Evolutionary conservation across 1,140 invertebrate genomes (phyloP), one percentile per base, ranked within the genome.

Genomic region (Forficula auricularia): DNA sequence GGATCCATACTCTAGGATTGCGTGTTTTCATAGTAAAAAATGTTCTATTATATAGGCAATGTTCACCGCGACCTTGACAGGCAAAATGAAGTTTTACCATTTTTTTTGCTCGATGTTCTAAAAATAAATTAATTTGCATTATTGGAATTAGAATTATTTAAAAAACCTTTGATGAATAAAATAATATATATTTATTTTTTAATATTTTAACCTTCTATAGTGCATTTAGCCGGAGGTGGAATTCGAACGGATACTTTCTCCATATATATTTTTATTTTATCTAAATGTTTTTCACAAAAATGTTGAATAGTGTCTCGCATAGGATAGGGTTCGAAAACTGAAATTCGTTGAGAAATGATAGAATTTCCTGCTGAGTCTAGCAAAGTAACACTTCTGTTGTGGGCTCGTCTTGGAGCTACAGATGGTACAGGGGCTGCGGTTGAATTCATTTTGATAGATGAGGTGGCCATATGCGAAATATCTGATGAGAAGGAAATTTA

Each of bases 191-290:
- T n/a, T n/a, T n/a, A n/a, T n/a, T n/a, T n/a, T n/a, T n/a, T n/a
- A n/a, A n/a, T n/a, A n/a, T n/a, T n/a, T n/a, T n/a, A n/a, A 84
- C 84, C 82, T 73, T 90, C 85, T 51, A 91, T 87, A 36, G 82
- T 86, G 59, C 85, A 89, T 56, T 86, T 85, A 3, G 81, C 82
- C 4, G 87, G 86, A 19, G 87, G 74, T n/a, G 88, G 87, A 51
- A 92, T 71, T 52, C 76, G 70, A 18, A 82, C 67, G 30, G 77
- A 83, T 1, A 91, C 73, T 56, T 84, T 84, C 45, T 82, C 77
- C 81, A 92, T 89, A 54, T 88, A 92, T 6, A 70, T 67, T 58
- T 87, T 87, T 35, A 92, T 90, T 59, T 86, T 90, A 51, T 84
- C 76, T 44, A 90, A 65, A 62, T 92, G 86, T 62, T 91, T 91